Conservation (phyloP, 2,797 vertebrate species). For the Enteromius paludinosus region DNA sequence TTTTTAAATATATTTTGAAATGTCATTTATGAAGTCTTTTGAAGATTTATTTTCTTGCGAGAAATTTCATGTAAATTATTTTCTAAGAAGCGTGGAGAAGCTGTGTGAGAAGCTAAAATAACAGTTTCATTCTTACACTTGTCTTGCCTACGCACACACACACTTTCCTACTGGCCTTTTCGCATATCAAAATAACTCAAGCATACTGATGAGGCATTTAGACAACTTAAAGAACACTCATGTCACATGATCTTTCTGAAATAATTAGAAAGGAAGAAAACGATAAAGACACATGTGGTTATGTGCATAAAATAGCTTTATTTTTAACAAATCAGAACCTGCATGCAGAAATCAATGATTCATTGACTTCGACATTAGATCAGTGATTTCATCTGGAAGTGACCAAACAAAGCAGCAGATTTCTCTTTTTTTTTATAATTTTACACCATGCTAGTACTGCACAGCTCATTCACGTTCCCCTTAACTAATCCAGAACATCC, state of each 20-base stretch:
- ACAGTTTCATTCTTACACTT: no score
- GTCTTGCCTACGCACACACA: no score
- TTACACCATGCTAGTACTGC: slow-evolving; percentile 59
- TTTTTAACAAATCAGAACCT: slow-evolving; percentile 77
- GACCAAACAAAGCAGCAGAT: slow-evolving; percentile 80
- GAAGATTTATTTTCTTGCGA: no score
- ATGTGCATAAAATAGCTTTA: slow-evolving; percentile 85
- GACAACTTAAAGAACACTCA: no score
- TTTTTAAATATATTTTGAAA: background rate
- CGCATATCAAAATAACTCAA: no score
- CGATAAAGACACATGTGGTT: slow-evolving; percentile 42
- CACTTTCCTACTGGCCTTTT: no score
- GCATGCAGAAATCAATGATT: slow-evolving; percentile 77
- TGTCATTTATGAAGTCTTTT: background rate
- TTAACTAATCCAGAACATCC: slow-evolving; percentile 70
- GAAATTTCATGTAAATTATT: no score
- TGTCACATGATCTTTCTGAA: background rate
- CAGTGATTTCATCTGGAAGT: slow-evolving; percentile 74
- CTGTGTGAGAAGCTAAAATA: no score
- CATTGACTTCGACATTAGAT: slow-evolving; percentile 73
- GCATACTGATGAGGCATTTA: no score
- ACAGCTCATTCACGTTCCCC: slow-evolving; percentile 68
- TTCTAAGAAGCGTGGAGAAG: no score
- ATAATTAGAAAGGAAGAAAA: background rate
- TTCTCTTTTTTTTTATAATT: slow-evolving; percentile 49